Percentiles rank a stretch among this genome's conserved stretches.
phyloP scores from a whole-genome alignment of 2,888 invertebrate genomes.

The Eilema sororculum region DNA sequence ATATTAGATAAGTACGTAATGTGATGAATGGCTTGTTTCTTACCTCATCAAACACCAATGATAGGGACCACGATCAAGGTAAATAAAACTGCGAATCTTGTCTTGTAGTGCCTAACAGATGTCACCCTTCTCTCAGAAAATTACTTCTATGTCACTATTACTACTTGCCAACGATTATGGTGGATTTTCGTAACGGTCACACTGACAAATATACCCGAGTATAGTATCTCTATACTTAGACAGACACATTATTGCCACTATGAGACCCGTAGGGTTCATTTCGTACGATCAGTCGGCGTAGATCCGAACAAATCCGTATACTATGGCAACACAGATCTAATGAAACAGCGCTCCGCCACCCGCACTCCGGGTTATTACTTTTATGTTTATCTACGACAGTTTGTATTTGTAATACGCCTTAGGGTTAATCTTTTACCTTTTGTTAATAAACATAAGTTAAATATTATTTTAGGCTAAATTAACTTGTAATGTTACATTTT shows the following conservation, averaged over 20 bases:
- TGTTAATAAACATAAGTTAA: conserved; percentile 10
- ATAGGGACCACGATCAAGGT: too few species aligned
- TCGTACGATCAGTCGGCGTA: not conserved
- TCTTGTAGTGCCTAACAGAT: too few species aligned
- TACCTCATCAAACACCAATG: too few species aligned
- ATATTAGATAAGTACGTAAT: too few species aligned
- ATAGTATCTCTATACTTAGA: not conserved
- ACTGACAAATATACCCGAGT: not conserved
- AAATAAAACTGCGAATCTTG: too few species aligned
- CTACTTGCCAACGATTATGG: not conserved
- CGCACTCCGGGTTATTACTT: conserved; percentile 6
- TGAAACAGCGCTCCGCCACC: not conserved
- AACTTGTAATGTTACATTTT: not conserved
- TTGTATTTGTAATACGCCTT: conserved; percentile 5
- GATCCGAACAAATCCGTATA: conserved; percentile 7
- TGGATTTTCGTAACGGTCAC: not conserved
- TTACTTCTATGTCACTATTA: not conserved
- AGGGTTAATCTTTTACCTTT: conserved; percentile 5
- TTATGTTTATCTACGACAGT: conserved; percentile 6
- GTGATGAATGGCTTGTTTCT: too few species aligned
- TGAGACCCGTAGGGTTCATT: not conserved
- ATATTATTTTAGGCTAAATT: not conserved
- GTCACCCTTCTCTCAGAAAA: not conserved
- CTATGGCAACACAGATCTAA: conserved; percentile 3
- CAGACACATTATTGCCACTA: not conserved